Base-by-base conservation (phyloP, 2,888 invertebrate genomes). In the Poecilobothrus nobilitatus region DNA sequence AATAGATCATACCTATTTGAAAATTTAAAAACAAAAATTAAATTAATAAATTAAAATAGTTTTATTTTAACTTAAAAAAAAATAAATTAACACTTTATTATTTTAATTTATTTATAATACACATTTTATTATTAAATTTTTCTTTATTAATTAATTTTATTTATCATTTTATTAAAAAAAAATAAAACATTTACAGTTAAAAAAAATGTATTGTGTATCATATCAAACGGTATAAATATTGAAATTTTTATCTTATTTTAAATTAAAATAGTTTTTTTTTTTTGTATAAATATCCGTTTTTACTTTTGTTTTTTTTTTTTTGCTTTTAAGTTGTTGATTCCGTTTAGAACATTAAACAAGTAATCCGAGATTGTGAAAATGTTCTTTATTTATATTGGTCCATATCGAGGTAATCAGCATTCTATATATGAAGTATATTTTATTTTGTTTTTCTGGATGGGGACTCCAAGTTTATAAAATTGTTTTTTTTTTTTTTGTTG, bases 351-450 rank as follows among this genome's bases (percentile, higher is more conserved):
- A 76, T 75, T 73, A 74, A 76, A 76, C 76, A 75, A 76, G 75
- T 77, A 76, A 78, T 75, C 76, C 72, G 76, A 76, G 76, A 76
- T 73, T 73, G 73, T 74, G 69, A 74, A 71, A 70, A 73, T 71
- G 71, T 80, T 76, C 80, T 80, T 80, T 79, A 80, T 81, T 81
- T 81, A 81, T 81, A 81, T 80, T 75, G 77, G 75, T 76, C 73
- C 76, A 76, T 62, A 77, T 76, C 80, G 81, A 80, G 81, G 81
- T 78, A 77, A 81, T 77, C 79, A 76, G 75, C 75, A 72, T 75
- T 75, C 73, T 73, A 65, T 69, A 67, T 22, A 65, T 22, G 27
- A 8, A 53, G n/a, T 53, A 53, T n/a, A n/a, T n/a, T n/a, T 15
- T 37, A 37, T 10, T 37, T 4, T 27, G 12, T 10, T 53, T 53